Conservation (phyloP, 2,888 invertebrate genomes). For the Lydus trimaculatus region DNA sequence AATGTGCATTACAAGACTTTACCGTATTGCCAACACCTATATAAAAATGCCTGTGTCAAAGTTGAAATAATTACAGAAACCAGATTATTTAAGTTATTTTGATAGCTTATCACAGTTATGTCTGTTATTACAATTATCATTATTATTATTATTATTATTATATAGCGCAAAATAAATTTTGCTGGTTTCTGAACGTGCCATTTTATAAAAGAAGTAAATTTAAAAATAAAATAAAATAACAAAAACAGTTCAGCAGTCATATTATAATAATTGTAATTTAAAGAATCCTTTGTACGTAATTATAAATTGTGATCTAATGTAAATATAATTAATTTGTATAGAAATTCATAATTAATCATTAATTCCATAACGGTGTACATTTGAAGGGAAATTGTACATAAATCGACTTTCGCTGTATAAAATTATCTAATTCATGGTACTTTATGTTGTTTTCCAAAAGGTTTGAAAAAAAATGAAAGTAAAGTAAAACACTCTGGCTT, state of each 20-base stretch:
- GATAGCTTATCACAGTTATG: neutral
- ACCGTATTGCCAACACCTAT: slow-evolving; percentile 89
- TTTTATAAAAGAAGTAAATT: slow-evolving; percentile 12
- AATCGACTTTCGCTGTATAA: slow-evolving; percentile 29
- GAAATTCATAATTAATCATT: slow-evolving; percentile 35
- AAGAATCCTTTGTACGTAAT: slow-evolving; percentile 56
- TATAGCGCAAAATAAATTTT: neutral
- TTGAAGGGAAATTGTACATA: slow-evolving; percentile 38
- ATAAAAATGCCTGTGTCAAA: slow-evolving; percentile 61
- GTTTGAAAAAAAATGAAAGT: slow-evolving; percentile 34
- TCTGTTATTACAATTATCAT: neutral
- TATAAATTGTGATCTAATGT: slow-evolving; percentile 60
- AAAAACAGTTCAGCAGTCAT: neutral
- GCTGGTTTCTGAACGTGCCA: slow-evolving; percentile 15
- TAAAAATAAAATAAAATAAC: slow-evolving; percentile 7
- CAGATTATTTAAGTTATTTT: neutral
- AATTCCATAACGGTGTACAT: slow-evolving; percentile 26
- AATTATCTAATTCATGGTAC: slow-evolving; percentile 16
- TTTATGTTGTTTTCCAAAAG: slow-evolving; percentile 30
- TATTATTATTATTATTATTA: neutral
- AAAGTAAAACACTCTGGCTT: slow-evolving; percentile 16
- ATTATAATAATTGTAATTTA: slow-evolving; percentile 12
- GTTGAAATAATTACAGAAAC: neutral
- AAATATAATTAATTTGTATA: slow-evolving; percentile 49
- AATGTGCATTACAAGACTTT: slow-evolving; percentile 91